Conservation (phyloP, 2,888 invertebrate species). For the Nomada ruficornis region DNA sequence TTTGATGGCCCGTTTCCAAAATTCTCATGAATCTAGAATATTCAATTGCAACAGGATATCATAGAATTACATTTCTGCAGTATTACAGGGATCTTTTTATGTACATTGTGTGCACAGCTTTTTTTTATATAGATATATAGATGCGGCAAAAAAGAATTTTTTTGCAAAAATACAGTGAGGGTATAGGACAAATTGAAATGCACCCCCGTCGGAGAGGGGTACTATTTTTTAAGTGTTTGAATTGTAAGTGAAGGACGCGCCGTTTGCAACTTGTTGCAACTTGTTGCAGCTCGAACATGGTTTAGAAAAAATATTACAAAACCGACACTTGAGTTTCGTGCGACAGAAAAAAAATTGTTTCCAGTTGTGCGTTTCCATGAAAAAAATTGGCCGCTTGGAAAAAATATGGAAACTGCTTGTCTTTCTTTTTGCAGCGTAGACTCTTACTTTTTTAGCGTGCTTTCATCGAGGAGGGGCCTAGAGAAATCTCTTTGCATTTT, state of each 20-base stretch:
- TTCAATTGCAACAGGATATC: background rate
- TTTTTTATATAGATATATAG: too few species aligned
- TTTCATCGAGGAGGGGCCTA: too few species aligned
- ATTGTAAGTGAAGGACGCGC: background rate
- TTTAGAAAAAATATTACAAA: background rate
- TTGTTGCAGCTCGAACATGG: conserved; percentile 27
- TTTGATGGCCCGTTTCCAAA: background rate
- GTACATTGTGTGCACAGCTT: too few species aligned
- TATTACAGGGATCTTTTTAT: too few species aligned
- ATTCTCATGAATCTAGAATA: background rate
- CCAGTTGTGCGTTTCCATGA: background rate
- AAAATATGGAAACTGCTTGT: background rate
- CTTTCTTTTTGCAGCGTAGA: background rate
- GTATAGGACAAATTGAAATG: background rate
- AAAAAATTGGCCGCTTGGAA: background rate
- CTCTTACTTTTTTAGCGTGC: too few species aligned
- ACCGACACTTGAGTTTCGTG: conserved; percentile 4
- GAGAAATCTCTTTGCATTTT: too few species aligned
- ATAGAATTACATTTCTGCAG: too few species aligned
- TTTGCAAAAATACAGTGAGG: too few species aligned
- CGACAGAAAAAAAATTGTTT: conserved; percentile 14
- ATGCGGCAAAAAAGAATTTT: background rate
- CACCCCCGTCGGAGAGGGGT: background rate
- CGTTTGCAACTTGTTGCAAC: conserved; percentile 40
- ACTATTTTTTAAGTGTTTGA: background rate